phyloP scores from a whole-genome alignment of 2,113 vertebrate genomes.

The Rattus norvegicus region GRCr8 NC_086024.1:86107501-86108000 shows the following conservation, averaged over 20 bases:
- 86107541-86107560: background rate
- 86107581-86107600: constrained; percentile 21
- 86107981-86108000: background rate
- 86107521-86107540: background rate
- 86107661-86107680: background rate
- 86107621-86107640: background rate
- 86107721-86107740: background rate
- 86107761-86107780: background rate
- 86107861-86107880: background rate
- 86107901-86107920: background rate
- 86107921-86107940: background rate
- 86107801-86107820: background rate
- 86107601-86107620: background rate
- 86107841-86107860: background rate
- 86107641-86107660: background rate
- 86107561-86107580: background rate
- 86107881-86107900: background rate
- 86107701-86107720: background rate
- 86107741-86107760: background rate
- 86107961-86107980: background rate
- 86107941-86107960: background rate
- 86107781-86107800: background rate
- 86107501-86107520: background rate
- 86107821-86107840: background rate
- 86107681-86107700: background rate